These are phyloP conservation scores for Psittacus erithacus DNA, from an alignment of 2,113 vertebrate species.

Conservation along the genomic window DNA sequence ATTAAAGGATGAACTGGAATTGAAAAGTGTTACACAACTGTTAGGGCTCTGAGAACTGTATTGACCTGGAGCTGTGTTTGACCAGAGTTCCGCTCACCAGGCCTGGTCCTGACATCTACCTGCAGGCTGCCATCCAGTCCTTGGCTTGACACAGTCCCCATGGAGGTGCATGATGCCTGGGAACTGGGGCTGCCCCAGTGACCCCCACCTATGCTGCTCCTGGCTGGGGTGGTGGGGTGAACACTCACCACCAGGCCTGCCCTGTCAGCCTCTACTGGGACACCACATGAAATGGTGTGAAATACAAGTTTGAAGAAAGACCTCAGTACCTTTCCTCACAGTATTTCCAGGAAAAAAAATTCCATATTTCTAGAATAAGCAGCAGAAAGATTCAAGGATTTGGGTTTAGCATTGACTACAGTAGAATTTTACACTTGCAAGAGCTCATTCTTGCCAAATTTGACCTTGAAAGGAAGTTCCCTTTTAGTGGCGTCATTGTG, in stretches of 20 bases:
- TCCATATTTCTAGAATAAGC: neutral
- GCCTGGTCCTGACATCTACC: no score
- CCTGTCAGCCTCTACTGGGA: accelerated
- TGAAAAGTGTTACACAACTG: neutral
- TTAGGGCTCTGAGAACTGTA: no score
- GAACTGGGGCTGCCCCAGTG: neutral
- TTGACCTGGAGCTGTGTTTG: accelerated
- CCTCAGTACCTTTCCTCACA: neutral
- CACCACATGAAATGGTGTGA: neutral
- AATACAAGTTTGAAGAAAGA: accelerated
- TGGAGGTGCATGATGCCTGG: accelerated
- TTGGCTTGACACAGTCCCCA: accelerated
- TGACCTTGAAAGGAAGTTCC: neutral
- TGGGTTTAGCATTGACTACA: neutral
- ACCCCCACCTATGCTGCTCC: neutral
- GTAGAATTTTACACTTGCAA: neutral
- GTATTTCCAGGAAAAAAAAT: neutral
- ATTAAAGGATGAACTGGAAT: neutral
- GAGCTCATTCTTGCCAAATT: neutral
- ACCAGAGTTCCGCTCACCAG: neutral
- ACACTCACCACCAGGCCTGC: accelerated
- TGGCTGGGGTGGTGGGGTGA: neutral
- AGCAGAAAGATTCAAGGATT: neutral
- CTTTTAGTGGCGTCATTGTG: neutral
- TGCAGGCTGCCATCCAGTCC: neutral